Evolutionary conservation across 2,113 vertebrate species (phyloP).

Genomic region (Heteronetta atricapilla): DNA sequence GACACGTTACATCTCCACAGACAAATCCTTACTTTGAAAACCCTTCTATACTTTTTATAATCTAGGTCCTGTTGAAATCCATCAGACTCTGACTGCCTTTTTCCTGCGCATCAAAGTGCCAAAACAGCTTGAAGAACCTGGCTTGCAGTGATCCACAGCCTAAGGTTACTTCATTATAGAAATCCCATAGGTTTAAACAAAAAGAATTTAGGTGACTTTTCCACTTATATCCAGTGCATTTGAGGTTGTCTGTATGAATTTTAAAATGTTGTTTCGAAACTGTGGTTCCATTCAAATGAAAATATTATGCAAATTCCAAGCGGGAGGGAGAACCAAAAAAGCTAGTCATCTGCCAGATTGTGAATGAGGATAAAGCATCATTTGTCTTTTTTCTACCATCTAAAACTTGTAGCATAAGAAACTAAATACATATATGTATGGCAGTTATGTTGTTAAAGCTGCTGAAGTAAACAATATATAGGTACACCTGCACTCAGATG

Average conservation of each 20-base stretch:
- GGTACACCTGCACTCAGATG: background rate
- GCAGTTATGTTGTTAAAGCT: background rate
- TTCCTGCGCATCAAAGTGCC: conserved; percentile 35
- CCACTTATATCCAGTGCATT: background rate
- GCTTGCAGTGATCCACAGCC: conserved; percentile 23
- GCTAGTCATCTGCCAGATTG: background rate
- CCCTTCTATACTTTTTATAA: conserved; percentile 7
- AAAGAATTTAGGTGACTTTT: background rate
- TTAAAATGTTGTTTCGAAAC: background rate
- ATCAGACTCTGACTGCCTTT: conserved; percentile 2
- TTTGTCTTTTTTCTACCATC: background rate
- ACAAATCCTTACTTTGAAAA: background rate
- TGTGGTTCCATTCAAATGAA: background rate
- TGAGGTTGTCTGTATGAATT: background rate
- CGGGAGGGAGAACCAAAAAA: background rate
- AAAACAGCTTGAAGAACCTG: conserved; percentile 23
- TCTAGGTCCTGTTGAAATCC: background rate
- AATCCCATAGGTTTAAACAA: conserved; percentile 3
- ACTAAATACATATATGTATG: background rate
- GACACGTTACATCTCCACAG: background rate
- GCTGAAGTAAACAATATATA: background rate
- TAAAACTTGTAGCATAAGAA: background rate
- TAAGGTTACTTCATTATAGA: background rate
- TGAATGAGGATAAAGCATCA: background rate
- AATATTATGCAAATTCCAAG: background rate